Conservation (phyloP, 2,888 invertebrate genomes). For the Diadromus collaris region DNA sequence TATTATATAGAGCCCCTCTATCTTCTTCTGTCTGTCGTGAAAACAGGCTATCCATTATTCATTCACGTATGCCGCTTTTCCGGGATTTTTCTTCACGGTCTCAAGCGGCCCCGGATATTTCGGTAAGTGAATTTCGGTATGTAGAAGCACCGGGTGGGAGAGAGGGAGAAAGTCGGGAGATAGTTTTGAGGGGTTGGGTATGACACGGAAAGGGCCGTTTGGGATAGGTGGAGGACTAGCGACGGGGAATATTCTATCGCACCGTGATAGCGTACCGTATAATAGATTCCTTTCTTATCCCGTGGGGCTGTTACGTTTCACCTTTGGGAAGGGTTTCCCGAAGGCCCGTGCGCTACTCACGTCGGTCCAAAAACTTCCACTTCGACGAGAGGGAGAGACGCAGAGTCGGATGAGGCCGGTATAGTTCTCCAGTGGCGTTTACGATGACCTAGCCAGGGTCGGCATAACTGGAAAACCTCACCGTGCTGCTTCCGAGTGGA, state of each 20-base stretch:
- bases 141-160: constrained; percentile 47
- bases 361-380: background rate
- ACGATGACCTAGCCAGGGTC: background rate
- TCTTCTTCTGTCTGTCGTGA: constrained; percentile 36
- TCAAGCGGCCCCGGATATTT: constrained; percentile 63
- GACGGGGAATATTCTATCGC: constrained; percentile 62
- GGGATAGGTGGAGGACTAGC: constrained; percentile 16
- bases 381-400: background rate
- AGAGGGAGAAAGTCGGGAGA: constrained; percentile 5
- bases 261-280: constrained; percentile 59
- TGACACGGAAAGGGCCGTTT: constrained; percentile 39
- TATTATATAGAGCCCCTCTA: constrained; percentile 9
- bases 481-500: background rate
- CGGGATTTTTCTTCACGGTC: constrained; percentile 57
- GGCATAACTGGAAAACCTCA: background rate
- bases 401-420: background rate
- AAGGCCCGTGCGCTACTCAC: constrained; percentile 13
- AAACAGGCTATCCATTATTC: constrained; percentile 70
- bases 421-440: constrained; percentile 9
- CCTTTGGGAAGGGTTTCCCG: constrained; percentile 30
- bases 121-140: constrained; percentile 68
- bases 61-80: constrained; percentile 60
- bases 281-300: constrained; percentile 67
- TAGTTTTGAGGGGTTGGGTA: constrained; percentile 16
- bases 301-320: constrained; percentile 51